Evolutionary conservation across 2,113 vertebrate species (phyloP).

Genomic region (Tursiops truncatus): DNA sequence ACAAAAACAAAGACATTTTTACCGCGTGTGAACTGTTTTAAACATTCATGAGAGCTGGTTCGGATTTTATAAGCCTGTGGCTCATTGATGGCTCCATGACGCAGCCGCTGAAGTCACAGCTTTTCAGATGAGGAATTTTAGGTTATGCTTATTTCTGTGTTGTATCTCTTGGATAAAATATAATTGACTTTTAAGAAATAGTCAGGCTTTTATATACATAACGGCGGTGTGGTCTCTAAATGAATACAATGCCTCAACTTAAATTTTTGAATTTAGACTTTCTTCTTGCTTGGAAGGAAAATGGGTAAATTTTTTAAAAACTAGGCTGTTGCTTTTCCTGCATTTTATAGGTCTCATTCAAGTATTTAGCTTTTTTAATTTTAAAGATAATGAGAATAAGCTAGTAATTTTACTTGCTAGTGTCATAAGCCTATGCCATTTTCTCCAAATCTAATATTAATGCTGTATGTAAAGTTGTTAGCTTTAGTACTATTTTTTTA

Average conservation of each 20-base stretch:
- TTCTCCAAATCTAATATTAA: slow-evolving; percentile 31
- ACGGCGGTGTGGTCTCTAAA: background rate
- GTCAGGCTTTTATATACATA: background rate
- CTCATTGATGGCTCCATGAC: background rate
- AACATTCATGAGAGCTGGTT: background rate
- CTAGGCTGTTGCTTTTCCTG: background rate
- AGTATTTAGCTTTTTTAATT: background rate
- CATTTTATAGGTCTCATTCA: slow-evolving; percentile 10
- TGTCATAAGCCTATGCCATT: background rate
- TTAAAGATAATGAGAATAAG: slow-evolving; percentile 34
- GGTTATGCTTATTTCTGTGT: background rate
- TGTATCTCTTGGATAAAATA: background rate
- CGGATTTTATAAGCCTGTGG: background rate
- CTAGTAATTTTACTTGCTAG: slow-evolving; percentile 34
- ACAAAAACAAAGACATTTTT: slow-evolving; percentile 10
- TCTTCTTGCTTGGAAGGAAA: background rate
- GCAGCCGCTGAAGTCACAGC: background rate
- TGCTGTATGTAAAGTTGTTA: slow-evolving; percentile 39
- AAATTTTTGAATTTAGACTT: background rate
- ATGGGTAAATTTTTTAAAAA: background rate
- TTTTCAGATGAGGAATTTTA: background rate
- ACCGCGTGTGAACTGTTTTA: background rate
- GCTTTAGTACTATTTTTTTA: slow-evolving; percentile 30
- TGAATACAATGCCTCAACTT: background rate
- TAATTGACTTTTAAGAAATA: background rate